Evolutionary conservation across 1,140 invertebrate genomes (phyloP).

Genomic region (Rhizoglyphus robini): DNA sequence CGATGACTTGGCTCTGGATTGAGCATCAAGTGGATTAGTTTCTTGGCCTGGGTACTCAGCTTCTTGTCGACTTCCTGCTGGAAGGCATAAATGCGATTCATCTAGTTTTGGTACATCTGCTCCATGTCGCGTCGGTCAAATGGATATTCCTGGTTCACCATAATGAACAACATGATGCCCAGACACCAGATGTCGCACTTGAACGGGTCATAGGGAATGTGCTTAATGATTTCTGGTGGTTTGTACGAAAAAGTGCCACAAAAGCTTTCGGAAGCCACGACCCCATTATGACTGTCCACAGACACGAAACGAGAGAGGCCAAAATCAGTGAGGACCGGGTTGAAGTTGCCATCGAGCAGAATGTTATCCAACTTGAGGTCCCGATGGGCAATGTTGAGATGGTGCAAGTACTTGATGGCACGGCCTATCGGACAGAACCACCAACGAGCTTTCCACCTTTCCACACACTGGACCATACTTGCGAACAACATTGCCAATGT

Average conservation of each 20-base stretch:
- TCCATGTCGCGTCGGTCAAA: neutral
- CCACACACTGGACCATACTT: conserved; percentile 14
- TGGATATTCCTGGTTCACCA: conserved; percentile 17
- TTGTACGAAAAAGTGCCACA: conserved; percentile 29
- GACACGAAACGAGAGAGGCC: conserved; percentile 20
- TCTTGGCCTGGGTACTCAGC: conserved; percentile 42
- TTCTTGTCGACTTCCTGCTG: neutral
- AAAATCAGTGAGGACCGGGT: conserved; percentile 23
- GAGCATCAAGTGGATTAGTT: conserved; percentile 54
- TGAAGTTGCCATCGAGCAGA: conserved; percentile 35
- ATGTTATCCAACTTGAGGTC: conserved; percentile 31
- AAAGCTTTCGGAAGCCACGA: conserved; percentile 23
- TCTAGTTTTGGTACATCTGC: neutral
- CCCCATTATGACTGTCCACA: conserved; percentile 4
- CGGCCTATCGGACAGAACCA: neutral
- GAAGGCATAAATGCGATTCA: neutral
- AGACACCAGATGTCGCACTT: conserved; percentile 28
- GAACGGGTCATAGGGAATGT: conserved; percentile 27
- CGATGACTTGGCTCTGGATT: conserved; percentile 60
- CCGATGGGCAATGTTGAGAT: conserved; percentile 19
- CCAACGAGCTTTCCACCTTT: conserved; percentile 12
- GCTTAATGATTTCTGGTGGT: conserved; percentile 28
- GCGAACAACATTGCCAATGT: conserved; percentile 6
- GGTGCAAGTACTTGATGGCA: conserved; percentile 5
- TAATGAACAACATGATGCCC: conserved; percentile 1